Evolutionary conservation across 2,113 vertebrate genomes (phyloP).

Genomic region (Sturnus vulgaris): DNA sequence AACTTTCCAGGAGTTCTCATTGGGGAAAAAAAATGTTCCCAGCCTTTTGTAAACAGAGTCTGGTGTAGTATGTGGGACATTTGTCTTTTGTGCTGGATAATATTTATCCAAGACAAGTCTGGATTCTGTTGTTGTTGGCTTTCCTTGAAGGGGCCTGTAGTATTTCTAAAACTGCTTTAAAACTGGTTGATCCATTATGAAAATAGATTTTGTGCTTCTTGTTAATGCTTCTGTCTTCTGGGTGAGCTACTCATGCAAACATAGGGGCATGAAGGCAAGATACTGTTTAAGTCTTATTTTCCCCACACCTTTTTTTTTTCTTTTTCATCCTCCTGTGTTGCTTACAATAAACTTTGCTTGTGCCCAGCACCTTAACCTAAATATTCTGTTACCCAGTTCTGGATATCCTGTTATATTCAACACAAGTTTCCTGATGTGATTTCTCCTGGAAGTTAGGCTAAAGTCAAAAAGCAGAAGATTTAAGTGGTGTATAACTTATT

Average conservation of each 20-base stretch:
- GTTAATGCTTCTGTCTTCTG: not conserved
- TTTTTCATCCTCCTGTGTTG: not conserved
- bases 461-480: not conserved
- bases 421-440: not conserved
- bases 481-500: not conserved
- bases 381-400: not conserved
- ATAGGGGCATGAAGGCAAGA: not conserved
- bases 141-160: not conserved
- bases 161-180: not conserved
- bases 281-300: not conserved
- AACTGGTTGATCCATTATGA: not conserved
- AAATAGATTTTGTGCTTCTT: slow-evolving; percentile 16
- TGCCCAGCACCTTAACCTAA: not conserved
- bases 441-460: not conserved
- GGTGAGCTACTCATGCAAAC: not conserved
- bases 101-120: not conserved
- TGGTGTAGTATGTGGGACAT: not conserved
- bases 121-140: not conserved
- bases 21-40: not conserved
- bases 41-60: not conserved
- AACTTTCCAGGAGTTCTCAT: not conserved
- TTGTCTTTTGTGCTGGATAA: not conserved
- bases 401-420: not conserved
- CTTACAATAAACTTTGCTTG: not conserved
- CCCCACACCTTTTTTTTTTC: not conserved